Conservation (phyloP, 2,888 invertebrate species). For the Lysandra bellargus region DNA sequence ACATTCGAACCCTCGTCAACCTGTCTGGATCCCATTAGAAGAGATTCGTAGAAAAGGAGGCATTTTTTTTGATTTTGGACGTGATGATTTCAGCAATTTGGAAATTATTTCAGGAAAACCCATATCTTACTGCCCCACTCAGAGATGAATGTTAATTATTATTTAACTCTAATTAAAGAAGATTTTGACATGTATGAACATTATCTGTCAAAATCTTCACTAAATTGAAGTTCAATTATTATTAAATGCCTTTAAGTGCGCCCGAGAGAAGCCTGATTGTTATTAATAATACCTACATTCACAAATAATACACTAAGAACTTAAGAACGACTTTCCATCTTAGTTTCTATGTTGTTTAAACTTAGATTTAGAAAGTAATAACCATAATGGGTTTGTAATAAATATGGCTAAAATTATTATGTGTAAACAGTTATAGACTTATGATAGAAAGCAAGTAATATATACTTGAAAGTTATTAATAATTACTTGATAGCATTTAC, state of each 20-base stretch:
- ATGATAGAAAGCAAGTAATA: no score
- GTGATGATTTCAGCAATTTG: not conserved
- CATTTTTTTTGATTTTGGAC: not conserved
- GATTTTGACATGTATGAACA: no score
- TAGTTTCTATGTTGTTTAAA: not conserved
- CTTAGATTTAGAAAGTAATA: not conserved
- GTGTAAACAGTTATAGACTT: no score
- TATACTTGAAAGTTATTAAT: no score
- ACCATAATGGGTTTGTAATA: not conserved
- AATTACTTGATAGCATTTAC: no score
- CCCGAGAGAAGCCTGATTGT: not conserved
- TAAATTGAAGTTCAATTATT: no score
- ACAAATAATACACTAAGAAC: not conserved
- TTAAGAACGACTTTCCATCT: no score
- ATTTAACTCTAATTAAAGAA: no score
- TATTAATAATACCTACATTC: not conserved
- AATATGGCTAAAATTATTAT: not conserved
- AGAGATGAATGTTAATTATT: no score
- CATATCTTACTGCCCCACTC: not conserved
- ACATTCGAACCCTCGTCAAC: not conserved
- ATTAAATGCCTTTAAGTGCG: no score
- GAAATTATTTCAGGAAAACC: not conserved
- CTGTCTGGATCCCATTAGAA: slow-evolving; percentile 1
- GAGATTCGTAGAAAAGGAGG: not conserved
- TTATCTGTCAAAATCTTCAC: no score